Evolutionary conservation across 2,113 vertebrate species (phyloP).

Genomic region (Caretta caretta): DNA sequence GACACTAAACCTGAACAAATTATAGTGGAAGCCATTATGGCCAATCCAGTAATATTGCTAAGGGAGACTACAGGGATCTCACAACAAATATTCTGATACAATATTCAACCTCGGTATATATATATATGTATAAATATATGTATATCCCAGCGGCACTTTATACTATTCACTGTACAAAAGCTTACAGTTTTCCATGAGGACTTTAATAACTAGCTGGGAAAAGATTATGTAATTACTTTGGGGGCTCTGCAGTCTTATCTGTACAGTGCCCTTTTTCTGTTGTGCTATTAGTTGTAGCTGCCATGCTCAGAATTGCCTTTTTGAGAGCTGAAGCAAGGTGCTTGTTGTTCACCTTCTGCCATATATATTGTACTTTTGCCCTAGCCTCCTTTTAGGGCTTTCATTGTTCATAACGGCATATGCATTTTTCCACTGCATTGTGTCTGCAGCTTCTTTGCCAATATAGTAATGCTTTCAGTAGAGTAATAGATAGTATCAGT

Average conservation of each 20-base stretch:
- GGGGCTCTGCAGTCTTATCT: constrained; percentile 85
- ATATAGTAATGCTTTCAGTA: constrained; percentile 99
- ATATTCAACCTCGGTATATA: constrained; percentile 93
- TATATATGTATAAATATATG: constrained; percentile 92
- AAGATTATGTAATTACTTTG: constrained; percentile 84
- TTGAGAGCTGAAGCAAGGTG: constrained; percentile 94
- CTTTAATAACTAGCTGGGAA: constrained; percentile 85
- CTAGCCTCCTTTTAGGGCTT: constrained; percentile 87
- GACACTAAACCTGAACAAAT: constrained; percentile 89
- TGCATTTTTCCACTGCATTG: constrained; percentile 93
- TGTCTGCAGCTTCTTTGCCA: constrained; percentile 98
- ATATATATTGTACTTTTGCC: constrained; percentile 89
- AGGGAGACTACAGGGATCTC: constrained; percentile 94
- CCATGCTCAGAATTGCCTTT: constrained; percentile 95
- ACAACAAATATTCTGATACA: constrained; percentile 89
- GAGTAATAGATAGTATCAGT: constrained; percentile 98
- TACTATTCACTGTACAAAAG: constrained; percentile 98
- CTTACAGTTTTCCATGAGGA: constrained; percentile 87
- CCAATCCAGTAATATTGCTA: constrained; percentile 83
- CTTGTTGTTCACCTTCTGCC: constrained; percentile 90
- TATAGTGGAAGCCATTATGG: constrained; percentile 81
- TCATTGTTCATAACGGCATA: constrained; percentile 90
- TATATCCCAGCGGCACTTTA: constrained; percentile 99
- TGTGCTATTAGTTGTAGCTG: constrained; percentile 91
- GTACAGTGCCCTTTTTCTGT: constrained; percentile 87